Conservation (phyloP, 2,888 invertebrate genomes). For the Trichopoda pennipes region DNA sequence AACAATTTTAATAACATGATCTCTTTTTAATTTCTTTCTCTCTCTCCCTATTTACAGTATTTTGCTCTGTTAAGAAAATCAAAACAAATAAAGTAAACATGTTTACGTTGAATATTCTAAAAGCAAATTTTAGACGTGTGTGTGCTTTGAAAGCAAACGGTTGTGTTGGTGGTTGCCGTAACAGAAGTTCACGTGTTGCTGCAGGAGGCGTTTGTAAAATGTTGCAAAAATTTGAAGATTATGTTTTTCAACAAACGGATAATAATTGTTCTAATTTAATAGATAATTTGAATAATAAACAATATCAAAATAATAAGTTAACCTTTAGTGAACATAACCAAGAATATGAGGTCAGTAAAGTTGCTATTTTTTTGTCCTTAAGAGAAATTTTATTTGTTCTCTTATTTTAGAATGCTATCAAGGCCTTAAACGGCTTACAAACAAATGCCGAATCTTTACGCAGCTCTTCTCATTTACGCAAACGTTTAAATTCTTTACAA, state of each 20-base stretch:
- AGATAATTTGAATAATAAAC: constrained; percentile 10
- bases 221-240: constrained; percentile 63
- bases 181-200: not conserved
- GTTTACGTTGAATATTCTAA: constrained; percentile 30
- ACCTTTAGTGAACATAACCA: not conserved
- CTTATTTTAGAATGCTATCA: constrained; percentile 85
- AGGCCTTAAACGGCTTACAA: constrained; percentile 86
- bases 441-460: constrained; percentile 86
- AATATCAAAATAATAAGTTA: not conserved
- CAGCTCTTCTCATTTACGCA: constrained; percentile 79
- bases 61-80: not conserved
- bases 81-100: constrained; percentile 19
- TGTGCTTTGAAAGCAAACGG: constrained; percentile 50
- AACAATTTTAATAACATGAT: not conserved
- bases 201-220: constrained; percentile 30
- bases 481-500: constrained; percentile 75
- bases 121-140: constrained; percentile 51
- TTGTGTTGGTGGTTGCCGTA: constrained; percentile 18
- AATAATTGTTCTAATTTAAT: constrained; percentile 3
- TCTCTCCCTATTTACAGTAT: constrained; percentile 14
- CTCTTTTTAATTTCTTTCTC: no score
- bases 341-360: constrained; percentile 70
- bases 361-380: not conserved
- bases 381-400: constrained; percentile 4
- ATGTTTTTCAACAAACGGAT: constrained; percentile 67